Conservation (phyloP, 2,797 vertebrate species). For the Fratercula arctica region DNA sequence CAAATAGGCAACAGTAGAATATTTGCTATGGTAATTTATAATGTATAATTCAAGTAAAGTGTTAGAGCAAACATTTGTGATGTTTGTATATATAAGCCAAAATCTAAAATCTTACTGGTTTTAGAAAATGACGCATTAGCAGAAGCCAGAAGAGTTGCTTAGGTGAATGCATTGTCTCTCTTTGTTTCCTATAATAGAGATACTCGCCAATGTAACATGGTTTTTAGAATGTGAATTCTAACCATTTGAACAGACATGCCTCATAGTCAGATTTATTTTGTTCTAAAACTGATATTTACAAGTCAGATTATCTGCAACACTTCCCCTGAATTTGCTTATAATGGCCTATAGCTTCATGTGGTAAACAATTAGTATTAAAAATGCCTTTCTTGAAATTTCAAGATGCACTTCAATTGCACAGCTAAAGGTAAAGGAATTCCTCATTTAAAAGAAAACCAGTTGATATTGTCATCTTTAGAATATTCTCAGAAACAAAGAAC, state of each 20-base stretch:
- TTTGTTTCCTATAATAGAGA: neutral
- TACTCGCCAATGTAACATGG: neutral
- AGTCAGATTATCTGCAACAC: neutral
- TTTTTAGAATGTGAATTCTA: constrained; percentile 4
- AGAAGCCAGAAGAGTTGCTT: constrained; percentile 20
- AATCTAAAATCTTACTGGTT: constrained; percentile 21
- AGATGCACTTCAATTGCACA: constrained; percentile 28
- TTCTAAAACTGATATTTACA: neutral
- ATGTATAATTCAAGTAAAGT: constrained; percentile 52
- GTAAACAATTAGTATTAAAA: neutral
- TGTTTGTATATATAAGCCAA: constrained; percentile 35
- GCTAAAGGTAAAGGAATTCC: constrained; percentile 23
- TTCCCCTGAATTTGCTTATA: neutral
- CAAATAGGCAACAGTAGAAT: constrained; percentile 41
- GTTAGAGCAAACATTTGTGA: constrained; percentile 29
- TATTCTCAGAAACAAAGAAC: constrained; percentile 12
- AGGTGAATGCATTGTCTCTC: neutral
- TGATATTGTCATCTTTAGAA: neutral
- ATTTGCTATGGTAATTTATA: constrained; percentile 46
- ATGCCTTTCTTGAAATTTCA: neutral
- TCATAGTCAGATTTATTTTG: neutral
- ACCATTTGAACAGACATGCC: neutral
- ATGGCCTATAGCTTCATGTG: neutral
- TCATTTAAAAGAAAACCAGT: neutral
- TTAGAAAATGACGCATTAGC: neutral